These are phyloP conservation scores for Cybosia mesomella DNA, from an alignment of 2,888 invertebrate species.

Conservation along the genomic window DNA sequence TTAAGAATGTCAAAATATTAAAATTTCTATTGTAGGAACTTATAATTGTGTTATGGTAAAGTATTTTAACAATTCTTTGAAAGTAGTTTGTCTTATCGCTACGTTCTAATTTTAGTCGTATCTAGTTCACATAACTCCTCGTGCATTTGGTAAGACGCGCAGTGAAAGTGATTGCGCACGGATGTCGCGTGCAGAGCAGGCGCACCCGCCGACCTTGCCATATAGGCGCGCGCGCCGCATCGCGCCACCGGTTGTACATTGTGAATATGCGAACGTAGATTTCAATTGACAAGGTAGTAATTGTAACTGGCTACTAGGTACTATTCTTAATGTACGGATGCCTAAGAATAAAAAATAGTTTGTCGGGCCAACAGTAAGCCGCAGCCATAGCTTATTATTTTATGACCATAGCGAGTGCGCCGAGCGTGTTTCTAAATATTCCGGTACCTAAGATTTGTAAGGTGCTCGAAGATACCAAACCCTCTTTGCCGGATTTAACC, in stretches of 20 bases:
- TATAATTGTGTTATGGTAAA: neutral
- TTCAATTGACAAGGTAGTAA: conserved; percentile 11
- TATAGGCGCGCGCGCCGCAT: conserved; percentile 63
- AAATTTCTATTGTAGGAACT: neutral
- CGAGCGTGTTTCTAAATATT: neutral
- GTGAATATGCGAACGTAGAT: conserved; percentile 36
- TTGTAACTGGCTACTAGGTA: neutral
- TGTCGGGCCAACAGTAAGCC: neutral
- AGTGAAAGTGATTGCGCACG: conserved; percentile 84
- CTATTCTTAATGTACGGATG: neutral
- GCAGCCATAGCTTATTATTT: neutral
- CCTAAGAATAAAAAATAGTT: too few species aligned
- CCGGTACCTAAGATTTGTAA: neutral
- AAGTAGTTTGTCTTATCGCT: neutral
- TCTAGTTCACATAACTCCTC: conserved; percentile 54
- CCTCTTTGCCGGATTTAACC: neutral
- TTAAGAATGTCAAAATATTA: neutral
- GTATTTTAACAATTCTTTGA: neutral
- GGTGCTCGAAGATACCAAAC: neutral
- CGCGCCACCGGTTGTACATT: conserved; percentile 49
- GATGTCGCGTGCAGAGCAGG: conserved; percentile 77
- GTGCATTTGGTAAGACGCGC: conserved; percentile 77
- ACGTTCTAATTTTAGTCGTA: conserved; percentile 24
- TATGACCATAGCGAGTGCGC: neutral
- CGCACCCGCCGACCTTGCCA: conserved; percentile 83